Evolutionary conservation across 2,888 invertebrate genomes (phyloP).

Genomic region (Coremacera marginata): DNA sequence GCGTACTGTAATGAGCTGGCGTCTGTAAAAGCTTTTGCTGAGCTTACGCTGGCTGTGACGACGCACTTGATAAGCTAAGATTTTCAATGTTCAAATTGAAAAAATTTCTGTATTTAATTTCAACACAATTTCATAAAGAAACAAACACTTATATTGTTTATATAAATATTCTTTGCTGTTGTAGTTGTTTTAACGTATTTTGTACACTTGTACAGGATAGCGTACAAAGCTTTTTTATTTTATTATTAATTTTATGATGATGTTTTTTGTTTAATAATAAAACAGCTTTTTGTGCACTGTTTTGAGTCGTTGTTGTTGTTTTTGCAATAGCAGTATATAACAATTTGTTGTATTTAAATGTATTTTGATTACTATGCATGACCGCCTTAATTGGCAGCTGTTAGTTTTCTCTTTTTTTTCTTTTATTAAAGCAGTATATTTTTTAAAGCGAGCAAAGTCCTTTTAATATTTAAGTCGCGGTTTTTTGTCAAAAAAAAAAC

Average conservation of each 20-base stretch:
- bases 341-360: constrained; percentile 1
- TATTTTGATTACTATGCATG: constrained; percentile 26
- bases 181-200: constrained; percentile 23
- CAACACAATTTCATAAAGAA: background rate
- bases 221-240: background rate
- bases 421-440: background rate
- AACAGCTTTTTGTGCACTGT: background rate
- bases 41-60: background rate
- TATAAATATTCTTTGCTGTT: constrained; percentile 30
- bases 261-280: constrained; percentile 2
- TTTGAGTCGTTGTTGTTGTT: background rate
- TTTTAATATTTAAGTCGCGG: background rate
- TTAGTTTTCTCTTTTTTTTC: background rate
- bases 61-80: background rate
- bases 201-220: background rate
- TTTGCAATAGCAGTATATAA: background rate
- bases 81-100: constrained; percentile 19
- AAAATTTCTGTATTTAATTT: background rate
- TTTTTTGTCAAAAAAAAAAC: background rate
- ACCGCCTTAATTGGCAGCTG: background rate
- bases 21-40: background rate
- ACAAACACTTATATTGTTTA: constrained; percentile 10
- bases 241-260: background rate
- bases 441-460: too few species aligned
- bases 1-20: background rate